phyloP scores from a whole-genome alignment of 2,888 invertebrate genomes.

The Dynastes hyllus region DNA sequence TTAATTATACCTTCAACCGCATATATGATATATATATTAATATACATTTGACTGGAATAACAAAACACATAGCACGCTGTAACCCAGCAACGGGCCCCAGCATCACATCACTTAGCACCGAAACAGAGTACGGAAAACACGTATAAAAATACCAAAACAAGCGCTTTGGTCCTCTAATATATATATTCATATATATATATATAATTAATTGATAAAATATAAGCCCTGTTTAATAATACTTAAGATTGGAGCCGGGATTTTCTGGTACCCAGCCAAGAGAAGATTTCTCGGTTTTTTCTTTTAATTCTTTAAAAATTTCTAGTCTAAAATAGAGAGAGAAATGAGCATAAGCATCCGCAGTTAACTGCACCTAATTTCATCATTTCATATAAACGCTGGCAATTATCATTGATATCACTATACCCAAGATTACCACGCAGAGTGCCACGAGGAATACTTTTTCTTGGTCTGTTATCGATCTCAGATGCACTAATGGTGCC shows the following conservation, averaged over 20 bases:
- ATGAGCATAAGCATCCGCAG: constrained; percentile 58
- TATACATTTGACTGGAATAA: constrained; percentile 70
- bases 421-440: constrained; percentile 63
- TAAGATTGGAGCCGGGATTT: constrained; percentile 58
- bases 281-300: constrained; percentile 41
- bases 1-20: constrained; percentile 68
- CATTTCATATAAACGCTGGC: constrained; percentile 48
- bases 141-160: constrained; percentile 70
- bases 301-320: constrained; percentile 46
- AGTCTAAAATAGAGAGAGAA: constrained; percentile 46
- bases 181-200: constrained; percentile 55
- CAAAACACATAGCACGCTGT: constrained; percentile 64
- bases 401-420: constrained; percentile 66
- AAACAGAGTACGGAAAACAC: constrained; percentile 70
- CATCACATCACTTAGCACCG: constrained; percentile 69
- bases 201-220: constrained; percentile 64
- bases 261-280: constrained; percentile 42
- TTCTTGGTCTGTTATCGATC: constrained; percentile 75
- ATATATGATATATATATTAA: constrained; percentile 63
- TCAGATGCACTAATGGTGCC: constrained; percentile 56
- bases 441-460: constrained; percentile 73
- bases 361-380: constrained; percentile 50
- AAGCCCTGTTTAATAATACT: constrained; percentile 70
- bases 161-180: constrained; percentile 69
- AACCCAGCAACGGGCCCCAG: constrained; percentile 54